A percentile compares a stretch with the other conserved stretches of the same genome.
Conservation (phyloP, 92 coral and sea anemone species). For the Plumapathes pennacea region DNA sequence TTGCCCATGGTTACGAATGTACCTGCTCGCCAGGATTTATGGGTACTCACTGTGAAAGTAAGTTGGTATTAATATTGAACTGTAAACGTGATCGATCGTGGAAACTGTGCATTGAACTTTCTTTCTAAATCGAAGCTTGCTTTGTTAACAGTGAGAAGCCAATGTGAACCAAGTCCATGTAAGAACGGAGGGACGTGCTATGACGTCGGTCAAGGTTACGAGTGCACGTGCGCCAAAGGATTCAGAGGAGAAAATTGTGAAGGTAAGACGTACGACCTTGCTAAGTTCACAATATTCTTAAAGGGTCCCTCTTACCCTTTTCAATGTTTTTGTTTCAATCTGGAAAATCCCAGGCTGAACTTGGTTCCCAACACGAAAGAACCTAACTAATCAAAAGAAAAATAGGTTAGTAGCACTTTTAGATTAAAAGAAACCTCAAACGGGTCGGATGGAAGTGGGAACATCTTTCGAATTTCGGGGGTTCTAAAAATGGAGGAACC, state of each 20-base stretch:
- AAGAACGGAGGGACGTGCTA: slow-evolving; percentile 93
- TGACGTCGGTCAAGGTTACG: slow-evolving; percentile 97
- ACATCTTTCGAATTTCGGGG: too few relatives aligned
- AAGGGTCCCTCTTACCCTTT: too few relatives aligned
- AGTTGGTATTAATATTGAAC: slow-evolving; percentile 6
- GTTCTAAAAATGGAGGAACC: too few relatives aligned
- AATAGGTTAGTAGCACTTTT: too few relatives aligned
- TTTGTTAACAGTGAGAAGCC: slow-evolving; percentile 76
- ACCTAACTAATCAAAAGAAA: too few relatives aligned
- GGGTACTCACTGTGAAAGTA: slow-evolving; percentile 98
- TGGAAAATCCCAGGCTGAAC: too few relatives aligned
- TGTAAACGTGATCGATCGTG: neutral
- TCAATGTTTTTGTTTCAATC: too few relatives aligned
- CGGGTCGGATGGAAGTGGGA: too few relatives aligned
- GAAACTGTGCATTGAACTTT: neutral
- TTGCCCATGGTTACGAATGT: slow-evolving; percentile 91
- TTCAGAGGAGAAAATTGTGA: slow-evolving; percentile 93
- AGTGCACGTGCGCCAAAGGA: slow-evolving; percentile 95
- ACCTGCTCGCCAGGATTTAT: slow-evolving; percentile 95
- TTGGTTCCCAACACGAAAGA: too few relatives aligned
- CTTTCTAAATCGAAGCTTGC: neutral
- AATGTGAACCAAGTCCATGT: slow-evolving; percentile 95
- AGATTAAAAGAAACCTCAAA: too few relatives aligned
- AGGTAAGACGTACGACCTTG: too few relatives aligned
- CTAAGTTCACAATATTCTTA: too few relatives aligned